Evolutionary conservation across 2,113 vertebrate genomes (phyloP).

Genomic region (Recurvirostra avosetta): DNA sequence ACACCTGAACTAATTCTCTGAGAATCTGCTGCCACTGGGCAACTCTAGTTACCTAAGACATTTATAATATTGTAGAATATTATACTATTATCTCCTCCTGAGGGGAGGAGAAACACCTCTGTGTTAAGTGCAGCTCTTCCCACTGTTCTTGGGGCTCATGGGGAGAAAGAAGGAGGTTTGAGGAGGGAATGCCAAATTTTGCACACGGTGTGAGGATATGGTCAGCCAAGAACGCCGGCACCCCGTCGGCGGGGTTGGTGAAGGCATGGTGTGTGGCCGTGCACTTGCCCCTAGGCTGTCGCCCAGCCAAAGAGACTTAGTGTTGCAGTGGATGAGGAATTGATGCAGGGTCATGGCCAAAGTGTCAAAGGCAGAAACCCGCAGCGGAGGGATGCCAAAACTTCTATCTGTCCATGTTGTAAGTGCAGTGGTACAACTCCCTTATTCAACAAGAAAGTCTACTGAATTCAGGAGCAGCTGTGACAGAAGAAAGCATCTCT

Average conservation of each 20-base stretch:
- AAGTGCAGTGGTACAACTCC: neutral
- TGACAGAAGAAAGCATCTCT: neutral
- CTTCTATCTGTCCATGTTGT: neutral
- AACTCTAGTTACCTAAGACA: neutral
- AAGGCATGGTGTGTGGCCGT: neutral
- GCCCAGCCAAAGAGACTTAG: neutral
- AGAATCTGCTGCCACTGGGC: neutral
- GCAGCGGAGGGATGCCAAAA: neutral
- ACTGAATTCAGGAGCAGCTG: neutral
- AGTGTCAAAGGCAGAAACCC: neutral
- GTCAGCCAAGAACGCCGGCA: fast-evolving
- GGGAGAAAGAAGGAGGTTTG: neutral
- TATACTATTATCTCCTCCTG: too few relatives aligned
- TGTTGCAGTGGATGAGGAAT: neutral
- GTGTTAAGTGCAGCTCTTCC: neutral
- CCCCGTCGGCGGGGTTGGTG: fast-evolving
- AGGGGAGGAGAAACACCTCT: neutral
- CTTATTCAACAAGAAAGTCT: neutral
- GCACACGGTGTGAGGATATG: fast-evolving
- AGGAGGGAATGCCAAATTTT: neutral
- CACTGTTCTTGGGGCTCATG: fast-evolving
- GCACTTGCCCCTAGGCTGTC: neutral
- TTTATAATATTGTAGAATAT: neutral
- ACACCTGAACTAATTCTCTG: neutral
- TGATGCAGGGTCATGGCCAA: fast-evolving